These are phyloP conservation scores for Caenorhabditis sinica DNA, from an alignment of 2,888 invertebrate genomes.

Conservation along the genomic window DNA sequence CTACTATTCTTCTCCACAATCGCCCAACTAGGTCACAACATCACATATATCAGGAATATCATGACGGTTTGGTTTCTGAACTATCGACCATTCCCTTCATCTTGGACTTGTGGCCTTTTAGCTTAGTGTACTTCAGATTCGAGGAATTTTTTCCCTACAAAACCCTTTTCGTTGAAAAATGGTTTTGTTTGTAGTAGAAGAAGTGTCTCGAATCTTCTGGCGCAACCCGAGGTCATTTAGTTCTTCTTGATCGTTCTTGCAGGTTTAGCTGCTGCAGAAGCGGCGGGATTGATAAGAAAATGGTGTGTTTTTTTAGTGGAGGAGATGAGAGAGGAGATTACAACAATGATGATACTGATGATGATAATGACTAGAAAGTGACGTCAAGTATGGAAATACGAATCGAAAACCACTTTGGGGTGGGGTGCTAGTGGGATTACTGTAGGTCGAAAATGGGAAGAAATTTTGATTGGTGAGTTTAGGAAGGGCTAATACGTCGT, in stretches of 20 bases:
- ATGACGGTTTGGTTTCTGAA: constrained; percentile 61
- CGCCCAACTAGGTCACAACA: constrained; percentile 8
- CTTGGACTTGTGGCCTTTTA: neutral
- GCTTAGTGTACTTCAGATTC: constrained; percentile 1
- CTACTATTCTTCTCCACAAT: no score
- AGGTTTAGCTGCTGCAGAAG: neutral
- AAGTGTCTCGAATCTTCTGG: no score
- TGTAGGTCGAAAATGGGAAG: no score
- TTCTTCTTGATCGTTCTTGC: constrained; percentile 2
- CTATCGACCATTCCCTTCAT: constrained; percentile 12
- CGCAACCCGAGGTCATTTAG: constrained; percentile 10
- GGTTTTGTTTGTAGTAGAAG: neutral
- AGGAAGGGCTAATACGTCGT: no score
- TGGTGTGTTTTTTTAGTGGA: neutral
- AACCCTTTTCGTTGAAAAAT: neutral
- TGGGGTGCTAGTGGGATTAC: no score
- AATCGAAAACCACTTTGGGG: no score
- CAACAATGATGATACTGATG: neutral
- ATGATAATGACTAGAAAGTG: neutral
- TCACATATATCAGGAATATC: neutral
- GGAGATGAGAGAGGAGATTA: no score
- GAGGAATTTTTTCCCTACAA: neutral
- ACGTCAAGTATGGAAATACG: constrained; percentile 1
- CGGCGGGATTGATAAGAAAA: neutral
- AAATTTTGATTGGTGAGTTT: no score